Evolutionary conservation across 2,888 invertebrate genomes (phyloP).

Genomic region (Trisateles emortualis): DNA sequence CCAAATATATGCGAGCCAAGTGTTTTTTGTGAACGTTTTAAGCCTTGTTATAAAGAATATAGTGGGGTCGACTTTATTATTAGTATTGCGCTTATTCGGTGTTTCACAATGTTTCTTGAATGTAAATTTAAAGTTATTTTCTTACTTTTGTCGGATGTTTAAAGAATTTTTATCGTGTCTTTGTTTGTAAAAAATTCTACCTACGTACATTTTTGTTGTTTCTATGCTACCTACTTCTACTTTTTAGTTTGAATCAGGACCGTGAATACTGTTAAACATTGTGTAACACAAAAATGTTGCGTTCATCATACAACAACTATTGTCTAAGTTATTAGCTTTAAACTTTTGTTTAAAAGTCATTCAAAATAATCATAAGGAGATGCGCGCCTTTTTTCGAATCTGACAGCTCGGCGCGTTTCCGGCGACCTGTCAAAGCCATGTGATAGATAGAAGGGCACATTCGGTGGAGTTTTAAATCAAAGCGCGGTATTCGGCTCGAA

Average conservation of each 20-base stretch:
- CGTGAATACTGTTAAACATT: slow-evolving; percentile 38
- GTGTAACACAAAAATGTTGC: slow-evolving; percentile 49
- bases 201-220: slow-evolving; percentile 7
- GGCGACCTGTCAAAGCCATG: slow-evolving; percentile 86
- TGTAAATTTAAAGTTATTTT: background rate
- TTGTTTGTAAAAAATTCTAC: slow-evolving; percentile 24
- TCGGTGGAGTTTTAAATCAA: slow-evolving; percentile 84
- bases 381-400: slow-evolving; percentile 82
- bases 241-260: slow-evolving; percentile 3
- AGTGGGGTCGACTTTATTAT: background rate
- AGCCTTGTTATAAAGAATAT: slow-evolving; percentile 12
- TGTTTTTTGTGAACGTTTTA: slow-evolving; percentile 24
- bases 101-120: background rate
- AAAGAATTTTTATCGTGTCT: slow-evolving; percentile 3
- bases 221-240: slow-evolving; percentile 10
- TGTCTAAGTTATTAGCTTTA: slow-evolving; percentile 32
- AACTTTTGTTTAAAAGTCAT: slow-evolving; percentile 24
- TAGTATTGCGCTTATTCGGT: background rate
- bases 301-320: slow-evolving; percentile 36
- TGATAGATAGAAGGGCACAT: slow-evolving; percentile 87
- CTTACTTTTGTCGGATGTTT: background rate
- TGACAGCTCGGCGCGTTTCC: slow-evolving; percentile 82
- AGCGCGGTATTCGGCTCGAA: slow-evolving; percentile 79
- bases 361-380: slow-evolving; percentile 53
- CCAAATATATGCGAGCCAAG: slow-evolving; percentile 16